Percentiles rank a stretch among this genome's conserved stretches.
Evolutionary conservation across 2,797 vertebrate genomes (phyloP).

Genomic region (Chaenodraco wilsoni): DNA sequence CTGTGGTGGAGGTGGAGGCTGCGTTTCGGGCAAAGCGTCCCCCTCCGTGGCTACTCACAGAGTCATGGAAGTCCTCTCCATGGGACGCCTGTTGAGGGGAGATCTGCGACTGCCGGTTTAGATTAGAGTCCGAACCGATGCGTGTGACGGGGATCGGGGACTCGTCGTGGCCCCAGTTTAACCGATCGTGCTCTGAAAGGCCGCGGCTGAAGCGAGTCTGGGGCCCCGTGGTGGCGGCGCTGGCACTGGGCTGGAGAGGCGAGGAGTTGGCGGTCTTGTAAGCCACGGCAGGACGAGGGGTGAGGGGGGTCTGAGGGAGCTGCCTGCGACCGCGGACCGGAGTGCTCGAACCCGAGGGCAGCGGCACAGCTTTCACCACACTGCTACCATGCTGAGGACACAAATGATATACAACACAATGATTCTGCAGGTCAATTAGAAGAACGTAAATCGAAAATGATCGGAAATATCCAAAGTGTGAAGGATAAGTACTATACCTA

Average conservation of each 20-base stretch:
- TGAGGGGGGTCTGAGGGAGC: constrained; percentile 96
- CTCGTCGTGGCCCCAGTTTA: constrained; percentile 78
- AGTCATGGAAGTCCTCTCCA: constrained; percentile 93
- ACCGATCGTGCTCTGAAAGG: constrained; percentile 91
- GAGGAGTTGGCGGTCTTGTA: constrained; percentile 96
- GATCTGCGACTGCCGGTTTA: constrained; percentile 80
- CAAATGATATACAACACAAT: not conserved
- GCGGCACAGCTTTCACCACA: constrained; percentile 84
- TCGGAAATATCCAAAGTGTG: no score
- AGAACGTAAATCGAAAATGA: not conserved
- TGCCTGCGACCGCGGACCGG: constrained; percentile 91
- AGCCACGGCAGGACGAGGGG: constrained; percentile 93
- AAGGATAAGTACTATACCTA: no score
- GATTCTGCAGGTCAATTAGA: not conserved
- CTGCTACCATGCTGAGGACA: constrained; percentile 83
- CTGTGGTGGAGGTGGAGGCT: constrained; percentile 46
- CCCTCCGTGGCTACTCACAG: constrained; percentile 87
- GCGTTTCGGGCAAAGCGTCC: constrained; percentile 89
- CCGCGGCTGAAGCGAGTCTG: constrained; percentile 88
- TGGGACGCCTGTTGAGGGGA: constrained; percentile 70
- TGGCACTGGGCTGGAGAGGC: constrained; percentile 83
- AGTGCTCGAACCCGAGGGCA: constrained; percentile 89
- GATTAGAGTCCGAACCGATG: constrained; percentile 90
- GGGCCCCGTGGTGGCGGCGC: constrained; percentile 60
- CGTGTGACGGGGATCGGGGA: constrained; percentile 83